Conservation (phyloP, 2,888 invertebrate species). For the Loripinus fragilis region DNA sequence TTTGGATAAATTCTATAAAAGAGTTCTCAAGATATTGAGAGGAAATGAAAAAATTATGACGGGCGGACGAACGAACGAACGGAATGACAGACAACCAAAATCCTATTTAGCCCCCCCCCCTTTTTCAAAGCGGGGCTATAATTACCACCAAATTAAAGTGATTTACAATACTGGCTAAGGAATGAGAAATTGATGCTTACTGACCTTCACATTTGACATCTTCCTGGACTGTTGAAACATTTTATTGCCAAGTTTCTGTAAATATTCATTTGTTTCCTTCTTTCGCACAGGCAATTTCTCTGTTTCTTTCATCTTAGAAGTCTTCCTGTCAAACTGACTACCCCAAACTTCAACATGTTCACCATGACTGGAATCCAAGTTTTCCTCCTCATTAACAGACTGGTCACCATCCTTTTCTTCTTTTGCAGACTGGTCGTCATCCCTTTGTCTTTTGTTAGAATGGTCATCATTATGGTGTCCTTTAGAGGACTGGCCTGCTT, state of each 20-base stretch:
- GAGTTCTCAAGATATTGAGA: no score
- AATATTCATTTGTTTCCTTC: conserved; percentile 27
- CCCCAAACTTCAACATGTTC: conserved; percentile 67
- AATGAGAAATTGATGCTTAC: no score
- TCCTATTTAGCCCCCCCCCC: no score
- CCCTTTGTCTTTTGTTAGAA: background rate
- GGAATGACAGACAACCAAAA: no score
- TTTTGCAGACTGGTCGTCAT: background rate
- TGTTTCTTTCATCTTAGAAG: background rate
- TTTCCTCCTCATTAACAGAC: background rate
- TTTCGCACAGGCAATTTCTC: conserved; percentile 1
- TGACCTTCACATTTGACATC: conserved; percentile 26
- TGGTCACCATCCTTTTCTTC: background rate
- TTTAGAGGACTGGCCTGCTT: background rate
- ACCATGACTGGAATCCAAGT: background rate
- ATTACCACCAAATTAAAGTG: no score
- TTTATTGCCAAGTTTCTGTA: conserved; percentile 70
- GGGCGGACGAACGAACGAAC: no score
- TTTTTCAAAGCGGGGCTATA: no score
- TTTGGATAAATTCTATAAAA: no score
- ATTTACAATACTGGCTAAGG: no score
- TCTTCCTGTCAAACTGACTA: conserved; percentile 64
- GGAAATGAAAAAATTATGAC: no score
- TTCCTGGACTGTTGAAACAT: conserved; percentile 67
- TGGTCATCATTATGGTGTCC: background rate